phyloP scores from a whole-genome alignment of 2,888 invertebrate genomes.

The Scaptomyza tumidula region DNA sequence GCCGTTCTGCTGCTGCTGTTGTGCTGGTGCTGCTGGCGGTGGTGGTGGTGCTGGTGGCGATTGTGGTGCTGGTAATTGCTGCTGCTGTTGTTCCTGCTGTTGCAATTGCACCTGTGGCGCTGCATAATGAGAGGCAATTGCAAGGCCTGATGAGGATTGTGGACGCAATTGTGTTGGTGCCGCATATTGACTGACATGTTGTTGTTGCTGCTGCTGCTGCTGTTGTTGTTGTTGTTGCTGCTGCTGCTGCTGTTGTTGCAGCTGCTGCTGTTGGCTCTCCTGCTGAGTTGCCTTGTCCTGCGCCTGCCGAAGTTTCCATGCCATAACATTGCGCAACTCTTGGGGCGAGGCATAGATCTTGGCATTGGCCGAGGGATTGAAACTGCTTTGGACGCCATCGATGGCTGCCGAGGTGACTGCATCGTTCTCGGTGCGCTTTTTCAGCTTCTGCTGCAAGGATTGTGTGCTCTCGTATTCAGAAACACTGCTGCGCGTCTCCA shows the following conservation, averaged over 20 bases:
- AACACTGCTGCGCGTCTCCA: slow-evolving; percentile 86
- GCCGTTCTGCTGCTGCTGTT: slow-evolving; percentile 47
- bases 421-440: slow-evolving; percentile 81
- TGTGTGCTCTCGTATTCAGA: slow-evolving; percentile 85
- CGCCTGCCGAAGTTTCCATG: slow-evolving; percentile 84
- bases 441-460: slow-evolving; percentile 83
- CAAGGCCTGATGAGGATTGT: slow-evolving; percentile 17
- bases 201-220: slow-evolving; percentile 48
- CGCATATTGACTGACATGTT: slow-evolving; percentile 85
- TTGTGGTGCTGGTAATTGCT: slow-evolving; percentile 60
- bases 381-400: slow-evolving; percentile 91
- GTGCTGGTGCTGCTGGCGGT: slow-evolving; percentile 74
- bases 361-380: slow-evolving; percentile 93
- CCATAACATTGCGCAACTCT: slow-evolving; percentile 90
- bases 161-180: slow-evolving; percentile 82
- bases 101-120: slow-evolving; percentile 78
- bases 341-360: slow-evolving; percentile 95
- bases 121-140: slow-evolving; percentile 62
- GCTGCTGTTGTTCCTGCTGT: slow-evolving; percentile 37
- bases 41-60: slow-evolving; percentile 75
- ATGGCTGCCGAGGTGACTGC: slow-evolving; percentile 80
- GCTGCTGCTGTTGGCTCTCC: slow-evolving; percentile 55
- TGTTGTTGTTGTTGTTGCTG: slow-evolving; percentile 39
- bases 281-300: slow-evolving; percentile 59
- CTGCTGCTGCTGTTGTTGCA: slow-evolving; percentile 41